Evolutionary conservation across 2,888 invertebrate species (phyloP).

Genomic region (Monopis laevigella): DNA sequence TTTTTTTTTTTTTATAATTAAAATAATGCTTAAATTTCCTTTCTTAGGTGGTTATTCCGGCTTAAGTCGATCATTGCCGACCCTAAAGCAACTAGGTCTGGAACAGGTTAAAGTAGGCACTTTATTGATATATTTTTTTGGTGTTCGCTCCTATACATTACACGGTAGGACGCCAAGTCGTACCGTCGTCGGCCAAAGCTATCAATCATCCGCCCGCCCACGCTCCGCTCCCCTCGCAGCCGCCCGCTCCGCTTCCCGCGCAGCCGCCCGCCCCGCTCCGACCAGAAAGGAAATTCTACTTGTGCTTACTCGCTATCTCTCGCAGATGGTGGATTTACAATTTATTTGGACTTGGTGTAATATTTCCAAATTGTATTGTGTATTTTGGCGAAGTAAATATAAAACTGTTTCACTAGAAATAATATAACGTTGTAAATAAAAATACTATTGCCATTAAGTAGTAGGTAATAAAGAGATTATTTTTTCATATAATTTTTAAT

Average conservation of each 20-base stretch:
- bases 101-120: too few relatives aligned
- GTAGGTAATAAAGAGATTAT: too few relatives aligned
- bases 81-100: too few relatives aligned
- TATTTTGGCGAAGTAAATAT: constrained; percentile 9
- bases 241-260: neutral
- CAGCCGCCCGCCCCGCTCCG: neutral
- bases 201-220: constrained; percentile 9
- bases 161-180: constrained; percentile 3
- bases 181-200: constrained; percentile 6
- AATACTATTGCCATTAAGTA: too few relatives aligned
- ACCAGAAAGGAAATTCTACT: neutral
- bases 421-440: too few relatives aligned
- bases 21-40: too few relatives aligned
- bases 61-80: too few relatives aligned
- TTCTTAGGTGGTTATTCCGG: too few relatives aligned
- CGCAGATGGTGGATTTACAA: constrained; percentile 20
- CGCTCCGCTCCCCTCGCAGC: constrained; percentile 1
- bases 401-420: too few relatives aligned
- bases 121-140: too few relatives aligned
- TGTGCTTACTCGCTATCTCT: neutral
- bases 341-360: constrained; percentile 29
- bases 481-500: too few relatives aligned
- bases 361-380: constrained; percentile 15
- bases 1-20: too few relatives aligned
- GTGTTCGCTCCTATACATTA: constrained; percentile 2